Conservation (phyloP, 2,113 vertebrate species). For the Climacteris rufus region DNA sequence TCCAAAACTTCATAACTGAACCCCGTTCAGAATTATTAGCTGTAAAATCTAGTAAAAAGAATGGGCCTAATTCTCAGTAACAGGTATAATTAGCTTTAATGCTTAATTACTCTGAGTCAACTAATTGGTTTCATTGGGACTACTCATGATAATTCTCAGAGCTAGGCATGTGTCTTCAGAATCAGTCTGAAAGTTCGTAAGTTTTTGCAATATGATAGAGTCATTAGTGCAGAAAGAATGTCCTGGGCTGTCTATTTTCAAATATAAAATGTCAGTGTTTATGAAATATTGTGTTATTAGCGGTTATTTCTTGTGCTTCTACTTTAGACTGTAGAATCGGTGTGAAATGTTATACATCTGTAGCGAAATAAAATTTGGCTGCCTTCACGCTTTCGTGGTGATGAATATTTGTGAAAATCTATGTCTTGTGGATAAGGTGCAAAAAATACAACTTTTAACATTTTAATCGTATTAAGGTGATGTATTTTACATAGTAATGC, state of each 20-base stretch:
- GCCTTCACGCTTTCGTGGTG: neutral
- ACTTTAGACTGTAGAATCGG: neutral
- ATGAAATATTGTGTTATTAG: neutral
- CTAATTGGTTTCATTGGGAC: constrained; percentile 55
- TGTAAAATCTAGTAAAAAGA: neutral
- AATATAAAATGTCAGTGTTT: neutral
- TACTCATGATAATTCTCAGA: neutral
- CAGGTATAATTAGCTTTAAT: constrained; percentile 47
- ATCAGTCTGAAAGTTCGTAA: neutral
- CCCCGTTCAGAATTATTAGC: neutral
- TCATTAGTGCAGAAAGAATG: neutral
- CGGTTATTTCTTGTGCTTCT: neutral
- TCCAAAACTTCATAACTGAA: neutral
- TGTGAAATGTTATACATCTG: neutral
- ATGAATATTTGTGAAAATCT: neutral
- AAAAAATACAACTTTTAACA: neutral
- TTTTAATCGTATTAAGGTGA: constrained; percentile 29
- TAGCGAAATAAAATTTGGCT: neutral
- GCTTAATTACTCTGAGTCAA: constrained; percentile 52
- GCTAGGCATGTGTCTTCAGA: neutral
- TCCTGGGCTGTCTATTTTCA: neutral
- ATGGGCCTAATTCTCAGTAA: constrained; percentile 15
- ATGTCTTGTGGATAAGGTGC: neutral
- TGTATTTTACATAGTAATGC: neutral
- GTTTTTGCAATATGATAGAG: neutral